phyloP scores from a whole-genome alignment of 23 tunicate genomes.

The Trididemnum clinides region DNA sequence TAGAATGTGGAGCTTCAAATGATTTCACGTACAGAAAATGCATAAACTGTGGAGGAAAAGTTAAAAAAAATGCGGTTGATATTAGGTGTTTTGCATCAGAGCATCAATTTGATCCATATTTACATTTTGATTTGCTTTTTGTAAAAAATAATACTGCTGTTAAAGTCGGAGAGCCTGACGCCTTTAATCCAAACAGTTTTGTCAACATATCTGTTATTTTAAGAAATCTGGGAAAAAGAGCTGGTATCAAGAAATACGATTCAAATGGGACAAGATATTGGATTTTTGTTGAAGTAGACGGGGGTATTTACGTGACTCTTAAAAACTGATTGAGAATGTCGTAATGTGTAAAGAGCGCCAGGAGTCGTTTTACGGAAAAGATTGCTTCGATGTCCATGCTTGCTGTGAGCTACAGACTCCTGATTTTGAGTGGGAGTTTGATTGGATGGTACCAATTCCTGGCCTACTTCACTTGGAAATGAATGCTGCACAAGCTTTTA shows the following conservation, averaged over 20 bases:
- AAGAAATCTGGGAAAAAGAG: neutral
- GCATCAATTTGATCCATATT: neutral
- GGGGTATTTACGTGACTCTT: neutral
- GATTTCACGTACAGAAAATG: neutral
- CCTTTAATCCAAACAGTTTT: slow-evolving; percentile 10
- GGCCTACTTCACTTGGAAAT: neutral
- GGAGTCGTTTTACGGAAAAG: neutral
- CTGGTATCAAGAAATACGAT: neutral
- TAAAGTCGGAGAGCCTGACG: neutral
- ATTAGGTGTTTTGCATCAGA: neutral
- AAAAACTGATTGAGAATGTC: neutral
- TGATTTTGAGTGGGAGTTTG: neutral
- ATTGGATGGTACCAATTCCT: slow-evolving; percentile 10
- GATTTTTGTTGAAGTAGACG: neutral
- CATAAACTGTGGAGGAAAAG: slow-evolving; percentile 1
- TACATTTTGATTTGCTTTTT: neutral
- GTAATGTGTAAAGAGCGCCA: neutral
- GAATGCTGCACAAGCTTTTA: neutral
- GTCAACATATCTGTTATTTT: neutral
- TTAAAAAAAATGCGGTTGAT: neutral
- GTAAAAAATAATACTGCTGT: neutral
- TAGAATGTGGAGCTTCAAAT: neutral
- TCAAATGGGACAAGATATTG: neutral
- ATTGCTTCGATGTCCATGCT: neutral
- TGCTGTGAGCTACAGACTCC: neutral